These are phyloP conservation scores for Pachliopta kotzebuea DNA, from an alignment of 2,888 invertebrate genomes.

Conservation along the genomic window DNA sequence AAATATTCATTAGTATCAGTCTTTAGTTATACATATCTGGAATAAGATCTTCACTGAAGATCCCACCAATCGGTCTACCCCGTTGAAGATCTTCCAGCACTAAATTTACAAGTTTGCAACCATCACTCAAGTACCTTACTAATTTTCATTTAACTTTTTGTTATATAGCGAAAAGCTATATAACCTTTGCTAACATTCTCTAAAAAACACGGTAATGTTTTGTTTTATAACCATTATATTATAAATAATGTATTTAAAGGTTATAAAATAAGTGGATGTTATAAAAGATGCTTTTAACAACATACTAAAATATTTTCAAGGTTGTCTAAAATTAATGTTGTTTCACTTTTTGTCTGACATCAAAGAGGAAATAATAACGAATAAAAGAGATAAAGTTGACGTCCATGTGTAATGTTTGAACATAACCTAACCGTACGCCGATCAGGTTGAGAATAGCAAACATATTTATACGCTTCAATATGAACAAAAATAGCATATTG, in stretches of 20 bases:
- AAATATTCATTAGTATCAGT: too few species aligned
- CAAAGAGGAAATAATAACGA: constrained; percentile 23
- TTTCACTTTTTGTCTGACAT: constrained; percentile 16
- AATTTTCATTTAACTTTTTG: too few species aligned
- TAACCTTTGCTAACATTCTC: not conserved
- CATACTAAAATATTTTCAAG: constrained; percentile 6
- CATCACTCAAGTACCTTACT: too few species aligned
- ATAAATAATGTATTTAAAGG: not conserved
- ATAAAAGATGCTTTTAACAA: constrained; percentile 4
- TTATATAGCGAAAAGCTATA: not conserved
- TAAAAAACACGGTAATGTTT: not conserved
- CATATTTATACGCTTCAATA: not conserved
- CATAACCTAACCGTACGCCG: constrained; percentile 1
- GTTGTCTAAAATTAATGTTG: constrained; percentile 7
- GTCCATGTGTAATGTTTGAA: constrained; percentile 5
- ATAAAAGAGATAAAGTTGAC: constrained; percentile 10
- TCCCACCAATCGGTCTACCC: too few species aligned
- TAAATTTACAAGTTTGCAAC: too few species aligned
- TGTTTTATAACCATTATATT: not conserved
- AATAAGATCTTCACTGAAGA: too few species aligned
- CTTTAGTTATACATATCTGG: too few species aligned
- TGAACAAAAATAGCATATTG: not conserved
- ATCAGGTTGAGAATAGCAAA: constrained; percentile 1
- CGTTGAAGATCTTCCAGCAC: too few species aligned
- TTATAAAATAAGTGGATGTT: not conserved